phyloP scores from a whole-genome alignment of 2,888 invertebrate species.

The Folsomia candida region DNA sequence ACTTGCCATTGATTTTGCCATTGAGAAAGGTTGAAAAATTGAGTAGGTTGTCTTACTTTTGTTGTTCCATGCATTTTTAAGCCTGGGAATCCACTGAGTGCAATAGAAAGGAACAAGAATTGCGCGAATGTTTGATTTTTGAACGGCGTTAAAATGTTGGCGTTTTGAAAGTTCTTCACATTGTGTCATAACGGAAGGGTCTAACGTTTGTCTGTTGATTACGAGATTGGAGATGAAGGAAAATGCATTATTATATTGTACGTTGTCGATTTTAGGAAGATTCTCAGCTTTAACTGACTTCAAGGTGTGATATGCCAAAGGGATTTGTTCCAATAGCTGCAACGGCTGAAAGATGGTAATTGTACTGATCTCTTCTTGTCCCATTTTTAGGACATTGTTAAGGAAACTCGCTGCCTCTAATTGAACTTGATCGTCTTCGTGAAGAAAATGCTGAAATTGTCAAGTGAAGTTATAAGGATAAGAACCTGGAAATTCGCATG shows the following conservation, averaged over 20 bases:
- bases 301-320: background rate
- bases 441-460: background rate
- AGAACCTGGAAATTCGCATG: background rate
- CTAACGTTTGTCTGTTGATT: background rate
- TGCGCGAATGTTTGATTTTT: background rate
- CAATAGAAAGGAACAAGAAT: background rate
- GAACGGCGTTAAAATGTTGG: no score
- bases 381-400: background rate
- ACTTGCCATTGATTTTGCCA: no score
- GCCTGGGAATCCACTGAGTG: background rate
- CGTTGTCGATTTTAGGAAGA: background rate
- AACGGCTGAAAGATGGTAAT: no score
- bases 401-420: background rate
- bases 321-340: background rate
- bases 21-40: no score
- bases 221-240: background rate
- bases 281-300: background rate
- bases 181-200: no score
- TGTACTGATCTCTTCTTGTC: background rate
- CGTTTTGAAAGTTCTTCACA: no score
- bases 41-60: no score
- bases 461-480: no score
- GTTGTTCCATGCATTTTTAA: background rate
- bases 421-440: background rate
- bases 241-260: background rate